Base-by-base conservation (phyloP, 2,113 vertebrate genomes). In the Microcebus ravelobensis region DNA sequence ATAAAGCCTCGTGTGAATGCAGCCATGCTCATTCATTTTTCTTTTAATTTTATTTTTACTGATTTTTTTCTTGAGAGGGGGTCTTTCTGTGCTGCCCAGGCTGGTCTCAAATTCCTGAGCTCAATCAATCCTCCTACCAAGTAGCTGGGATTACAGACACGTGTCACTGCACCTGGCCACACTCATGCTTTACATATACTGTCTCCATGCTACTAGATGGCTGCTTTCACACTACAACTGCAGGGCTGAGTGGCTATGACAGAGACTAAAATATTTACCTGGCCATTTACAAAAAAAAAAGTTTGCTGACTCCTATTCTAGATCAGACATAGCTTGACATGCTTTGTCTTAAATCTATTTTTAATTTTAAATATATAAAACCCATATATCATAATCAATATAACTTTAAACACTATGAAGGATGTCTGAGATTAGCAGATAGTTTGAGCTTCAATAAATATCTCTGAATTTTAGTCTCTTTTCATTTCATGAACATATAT, bases 191-290 rank as follows among this genome's bases (percentile, higher is more conserved):
- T 2, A 55, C 15, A 6, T 14, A 18, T 2, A 15, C 45, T 7
- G 14, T 11, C 31, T 17, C 76, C 65, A 1, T 6, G 36, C 29
- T 45, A 13, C 73, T 5, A 5, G 11, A 4, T 2, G 39, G 0
- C 73, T 14, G 50, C 73, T 31, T 52, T 79, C 27, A 3, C 2
- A 29, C 50, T 6, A 6, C 10, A 21, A 0, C 9, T 1, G 36
- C 1, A 20, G 13, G 29, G 52, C 61, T 50, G 6, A 36, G 9
- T 0, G 0, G 67, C 52, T 10, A 23, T 1, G 5, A 36, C 2
- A 3, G 11, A 87, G 36, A 59, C 13, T 31, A 1, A 59, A 52
- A 31, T 36, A 8, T 34, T 80, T 23, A 8, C 21, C 79, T 39
- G 50, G 50, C n/a, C 52, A 9, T 8, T 48, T 39, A 42, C 6